These are phyloP conservation scores for Matsumyia berberina DNA, from an alignment of 2,888 invertebrate species.

Conservation along the genomic window DNA sequence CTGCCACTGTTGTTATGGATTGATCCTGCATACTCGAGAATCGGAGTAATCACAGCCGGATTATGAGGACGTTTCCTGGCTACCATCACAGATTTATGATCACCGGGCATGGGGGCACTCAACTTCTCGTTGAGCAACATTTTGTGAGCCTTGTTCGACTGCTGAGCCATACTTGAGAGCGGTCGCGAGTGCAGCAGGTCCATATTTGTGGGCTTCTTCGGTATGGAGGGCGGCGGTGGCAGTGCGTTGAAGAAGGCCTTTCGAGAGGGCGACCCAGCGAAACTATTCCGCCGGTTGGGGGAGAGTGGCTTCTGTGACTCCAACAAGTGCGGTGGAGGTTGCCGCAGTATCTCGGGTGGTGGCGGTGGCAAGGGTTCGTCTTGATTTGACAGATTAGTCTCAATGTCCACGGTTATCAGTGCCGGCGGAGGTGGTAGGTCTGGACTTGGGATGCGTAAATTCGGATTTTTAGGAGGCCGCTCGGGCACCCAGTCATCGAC, in stretches of 20 bases:
- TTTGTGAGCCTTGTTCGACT: slow-evolving; percentile 79
- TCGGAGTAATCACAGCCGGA: slow-evolving; percentile 80
- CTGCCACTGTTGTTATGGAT: slow-evolving; percentile 28
- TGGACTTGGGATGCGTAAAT: slow-evolving; percentile 85
- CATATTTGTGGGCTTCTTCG: slow-evolving; percentile 82
- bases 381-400: slow-evolving; percentile 79
- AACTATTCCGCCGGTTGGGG: slow-evolving; percentile 84
- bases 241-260: slow-evolving; percentile 78
- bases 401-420: slow-evolving; percentile 77
- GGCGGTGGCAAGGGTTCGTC: slow-evolving; percentile 84
- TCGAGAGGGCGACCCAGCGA: slow-evolving; percentile 83
- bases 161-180: slow-evolving; percentile 79
- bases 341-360: slow-evolving; percentile 83
- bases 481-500: slow-evolving; percentile 90
- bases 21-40: slow-evolving; percentile 79
- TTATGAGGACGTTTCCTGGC: slow-evolving; percentile 83
- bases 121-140: slow-evolving; percentile 80
- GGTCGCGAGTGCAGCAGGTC: slow-evolving; percentile 80
- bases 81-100: slow-evolving; percentile 74
- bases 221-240: slow-evolving; percentile 81
- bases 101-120: slow-evolving; percentile 53
- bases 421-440: slow-evolving; percentile 84
- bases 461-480: slow-evolving; percentile 91
- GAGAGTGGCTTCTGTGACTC: slow-evolving; percentile 80
- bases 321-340: slow-evolving; percentile 63